Evolutionary conservation across 2,888 invertebrate genomes (phyloP), one percentile per base, ranked within the genome.

Genomic region (Agrypnus murinus): DNA sequence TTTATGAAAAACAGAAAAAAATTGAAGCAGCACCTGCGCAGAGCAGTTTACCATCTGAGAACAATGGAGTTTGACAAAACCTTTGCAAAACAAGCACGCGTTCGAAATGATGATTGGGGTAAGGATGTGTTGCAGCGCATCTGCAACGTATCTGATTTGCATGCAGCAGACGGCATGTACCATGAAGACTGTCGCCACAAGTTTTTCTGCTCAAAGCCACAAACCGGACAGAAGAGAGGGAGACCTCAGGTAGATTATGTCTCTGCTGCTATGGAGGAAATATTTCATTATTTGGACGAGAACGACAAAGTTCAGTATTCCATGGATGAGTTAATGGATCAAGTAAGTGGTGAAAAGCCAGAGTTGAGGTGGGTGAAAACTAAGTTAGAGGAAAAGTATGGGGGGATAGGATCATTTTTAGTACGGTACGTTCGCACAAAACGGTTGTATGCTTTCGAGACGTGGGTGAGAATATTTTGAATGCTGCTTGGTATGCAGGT

Each of bases 351-450:
- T 38, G 38, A 58, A 58, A 58, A 38, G 38, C 40, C 38, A 36
- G 1, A 36, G 38, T 15, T 58, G 15, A 36, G 9, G 17, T 38
- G 15, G 15, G 38, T 38, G 38, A 58, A 58, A 57, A 14, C 57
- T 57, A 55, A 55, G 50, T 4, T 50, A 9, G 12, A 32, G 53
- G 34, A 55, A 55, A 55, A 55, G 32, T 55, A 58, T 38, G 19
- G 38, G 25, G n/a, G 36, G 57, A 57, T 57, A 36, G 14, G 14
- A 36, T 57, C 34, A 57, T 57, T 36, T 36, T 57, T 36, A 57
- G 57, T 57, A 32, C 2, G 57, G 15, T 57, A 57, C 57, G 57
- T 57, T 36, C 14, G 2, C 57, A 57, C 36, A 57, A 57, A 36
- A 57, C 32, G 15, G 58, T 58, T 8, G 15, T 58, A 15, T 58